Evolutionary conservation across 1,140 invertebrate species (phyloP), one percentile per base, ranked within the genome.

Genomic region (Drosophila insularis): DNA sequence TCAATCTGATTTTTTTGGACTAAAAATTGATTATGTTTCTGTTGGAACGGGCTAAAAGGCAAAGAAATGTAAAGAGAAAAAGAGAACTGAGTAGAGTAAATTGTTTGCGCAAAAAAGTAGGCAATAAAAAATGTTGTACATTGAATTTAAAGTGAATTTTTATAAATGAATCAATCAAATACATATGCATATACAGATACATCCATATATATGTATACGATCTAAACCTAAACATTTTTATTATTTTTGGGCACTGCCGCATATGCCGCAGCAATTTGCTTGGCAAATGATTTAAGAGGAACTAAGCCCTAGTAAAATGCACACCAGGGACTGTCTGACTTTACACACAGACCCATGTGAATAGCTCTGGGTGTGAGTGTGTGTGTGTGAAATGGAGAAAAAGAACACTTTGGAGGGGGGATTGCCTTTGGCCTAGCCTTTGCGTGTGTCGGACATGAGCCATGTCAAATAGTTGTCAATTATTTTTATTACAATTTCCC

Each of bases 401-500:
- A 27, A 27, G 27, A 27, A 27, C 27, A 27, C 27, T 27, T 27
- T 6, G 27, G 27, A 27, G 27, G 27, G 37, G n/a, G n/a, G n/a
- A n/a, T n/a, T n/a, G 37, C 39, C 65, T 67, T 71, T 77, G 77
- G 68, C 81, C 68, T 81, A 75, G 68, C 72, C 75, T 76, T 79
- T 81, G 75, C 79, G 71, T 77, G 72, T 74, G 76, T 74, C 85
- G 84, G 80, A 89, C 84, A 84, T 89, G 85, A 89, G 84, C 80
- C 84, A 89, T 89, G 84, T 89, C 84, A 89, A 89, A 89, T 89
- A 89, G 84, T 89, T 89, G 84, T 89, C 84, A 89, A 89, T 89
- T 89, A 89, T 89, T 89, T 89, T 89, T 89, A 89, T 89, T 89
- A 89, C 84, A 78, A 85, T 84, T 89, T 84, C 73, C 72, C 71